These are phyloP conservation scores for Ia io DNA, from an alignment of 2,113 vertebrate genomes.

Conservation along the genomic window DNA sequence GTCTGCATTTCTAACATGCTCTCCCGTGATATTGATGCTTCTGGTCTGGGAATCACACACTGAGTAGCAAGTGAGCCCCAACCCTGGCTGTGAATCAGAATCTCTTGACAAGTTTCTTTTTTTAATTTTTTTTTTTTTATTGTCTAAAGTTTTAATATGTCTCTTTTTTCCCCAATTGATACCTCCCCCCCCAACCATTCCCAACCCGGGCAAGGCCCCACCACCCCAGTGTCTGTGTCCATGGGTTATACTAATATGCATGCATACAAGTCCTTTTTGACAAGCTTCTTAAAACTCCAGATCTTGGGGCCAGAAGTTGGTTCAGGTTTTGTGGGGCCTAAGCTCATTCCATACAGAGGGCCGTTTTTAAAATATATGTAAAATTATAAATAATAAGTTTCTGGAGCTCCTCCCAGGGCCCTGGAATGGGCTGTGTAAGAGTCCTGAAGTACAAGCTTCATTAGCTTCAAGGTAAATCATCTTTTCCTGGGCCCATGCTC, in stretches of 20 bases:
- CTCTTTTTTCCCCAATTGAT: too few relatives aligned
- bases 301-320: not conserved
- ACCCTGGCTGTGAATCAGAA: not conserved
- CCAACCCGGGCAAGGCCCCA: too few relatives aligned
- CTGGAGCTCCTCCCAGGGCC: not conserved
- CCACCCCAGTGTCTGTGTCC: too few relatives aligned
- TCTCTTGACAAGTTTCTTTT: not conserved
- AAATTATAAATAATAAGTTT: conserved; percentile 12
- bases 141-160: too few relatives aligned
- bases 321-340: not conserved
- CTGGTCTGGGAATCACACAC: not conserved
- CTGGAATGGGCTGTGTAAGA: not conserved
- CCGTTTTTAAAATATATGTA: not conserved
- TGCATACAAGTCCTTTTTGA: not conserved
- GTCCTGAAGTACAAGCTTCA: not conserved
- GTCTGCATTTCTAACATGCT: not conserved
- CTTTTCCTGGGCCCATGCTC: not conserved
- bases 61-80: not conserved
- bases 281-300: not conserved
- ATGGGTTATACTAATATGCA: too few relatives aligned
- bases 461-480: not conserved
- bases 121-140: not conserved
- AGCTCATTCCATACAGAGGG: not conserved
- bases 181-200: too few relatives aligned
- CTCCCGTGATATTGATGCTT: not conserved